Evolutionary conservation across 1,140 invertebrate species (phyloP), one percentile per base, ranked within the genome.

Genomic region (Drosophila kepulauana): DNA sequence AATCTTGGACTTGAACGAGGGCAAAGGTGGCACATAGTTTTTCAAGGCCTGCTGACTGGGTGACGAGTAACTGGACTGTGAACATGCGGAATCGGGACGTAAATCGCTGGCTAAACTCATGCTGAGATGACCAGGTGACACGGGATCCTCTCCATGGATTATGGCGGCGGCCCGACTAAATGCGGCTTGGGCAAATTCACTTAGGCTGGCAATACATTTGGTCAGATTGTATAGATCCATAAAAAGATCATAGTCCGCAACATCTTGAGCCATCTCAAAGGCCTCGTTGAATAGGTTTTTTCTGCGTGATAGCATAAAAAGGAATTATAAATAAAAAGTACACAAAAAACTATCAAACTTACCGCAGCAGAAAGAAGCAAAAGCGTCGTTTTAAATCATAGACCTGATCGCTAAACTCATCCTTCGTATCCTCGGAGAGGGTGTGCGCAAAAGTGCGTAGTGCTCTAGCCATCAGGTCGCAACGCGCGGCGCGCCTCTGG

Each of bases 211-310:
- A 66, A 95, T 94, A 61, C 95, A 94, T 65, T 95, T 93, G 30
- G 97, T 97, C 71, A 96, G 95, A 93, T 96, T 97, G 88, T 97
- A 95, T 45, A 98, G 94, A 93, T 98, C 97, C 95, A 97, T 95
- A 82, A 97, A 97, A 41, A 97, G 94, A 93, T 97, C 96, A 84
- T 96, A 96, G 89, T 97, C 96, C 33, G 94, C 94, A 61, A 98
- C 94, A 92, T 98, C 97, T 78, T 98, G 96, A 11, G 97, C 97
- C 52, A 98, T 93, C 66, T 97, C 94, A 84, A 97, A 97, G 7
- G 97, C 97, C 88, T 97, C 98, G 85, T 98, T 97, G 91, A 97
- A 96, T 54, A 96, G 93, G 63, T 95, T 95, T 87, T 96, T 95
- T 71, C 97, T 97, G 86, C 1, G 54, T 13, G 8, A 30, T 16